phyloP scores from a whole-genome alignment of 2,113 vertebrate genomes.

The Cercopithecus mona region DNA sequence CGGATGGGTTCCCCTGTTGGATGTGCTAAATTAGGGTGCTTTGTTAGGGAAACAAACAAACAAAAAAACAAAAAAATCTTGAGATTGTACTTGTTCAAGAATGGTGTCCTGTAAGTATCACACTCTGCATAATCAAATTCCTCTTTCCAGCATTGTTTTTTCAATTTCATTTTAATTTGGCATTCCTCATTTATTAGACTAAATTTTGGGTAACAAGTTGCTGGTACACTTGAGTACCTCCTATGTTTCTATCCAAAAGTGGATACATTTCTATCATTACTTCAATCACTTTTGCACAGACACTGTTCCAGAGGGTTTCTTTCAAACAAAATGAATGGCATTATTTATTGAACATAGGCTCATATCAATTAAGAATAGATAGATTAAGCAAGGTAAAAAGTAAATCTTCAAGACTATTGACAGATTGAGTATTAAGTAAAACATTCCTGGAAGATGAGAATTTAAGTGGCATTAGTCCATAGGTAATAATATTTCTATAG shows the following conservation, averaged over 20 bases:
- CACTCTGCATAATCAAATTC: neutral
- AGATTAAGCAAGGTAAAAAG: constrained; percentile 43
- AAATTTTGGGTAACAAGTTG: constrained; percentile 36
- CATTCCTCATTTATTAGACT: constrained; percentile 20
- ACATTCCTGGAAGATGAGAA: neutral
- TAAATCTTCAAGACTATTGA: constrained; percentile 32
- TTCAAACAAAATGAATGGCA: constrained; percentile 32
- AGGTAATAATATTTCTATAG: neutral
- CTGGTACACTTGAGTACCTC: neutral
- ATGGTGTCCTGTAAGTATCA: neutral
- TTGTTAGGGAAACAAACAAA: neutral
- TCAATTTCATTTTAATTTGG: constrained; percentile 29
- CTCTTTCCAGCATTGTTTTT: constrained; percentile 25
- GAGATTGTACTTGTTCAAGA: constrained; percentile 21
- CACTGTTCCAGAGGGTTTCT: neutral
- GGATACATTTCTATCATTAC: neutral
- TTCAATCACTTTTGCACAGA: neutral
- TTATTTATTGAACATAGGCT: constrained; percentile 36
- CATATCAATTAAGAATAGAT: constrained; percentile 56
- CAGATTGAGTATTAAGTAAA: constrained; percentile 27
- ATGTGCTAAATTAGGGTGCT: neutral
- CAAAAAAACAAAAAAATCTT: no score
- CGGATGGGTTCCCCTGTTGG: neutral
- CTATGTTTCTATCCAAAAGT: neutral
- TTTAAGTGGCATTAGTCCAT: neutral